Conservation (phyloP, 1,140 invertebrate genomes). For the Trichonephila clavipes region DNA sequence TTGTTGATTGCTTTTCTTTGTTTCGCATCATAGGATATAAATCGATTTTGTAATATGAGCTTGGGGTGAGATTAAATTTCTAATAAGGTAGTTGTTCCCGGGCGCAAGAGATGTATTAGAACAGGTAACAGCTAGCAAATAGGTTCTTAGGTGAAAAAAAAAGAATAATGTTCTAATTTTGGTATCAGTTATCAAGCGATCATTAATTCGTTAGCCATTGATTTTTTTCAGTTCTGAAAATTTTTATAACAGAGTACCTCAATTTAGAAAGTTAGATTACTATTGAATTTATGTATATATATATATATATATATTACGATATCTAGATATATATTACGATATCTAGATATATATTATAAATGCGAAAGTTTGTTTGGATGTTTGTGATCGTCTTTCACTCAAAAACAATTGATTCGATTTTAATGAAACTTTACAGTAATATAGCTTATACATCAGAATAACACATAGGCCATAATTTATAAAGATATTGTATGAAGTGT, state of each 20-base stretch:
- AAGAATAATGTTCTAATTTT: not conserved
- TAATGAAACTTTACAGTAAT: no score
- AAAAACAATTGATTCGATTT: no score
- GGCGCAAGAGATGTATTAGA: not conserved
- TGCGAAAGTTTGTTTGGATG: no score
- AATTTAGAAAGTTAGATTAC: not conserved
- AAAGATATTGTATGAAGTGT: no score
- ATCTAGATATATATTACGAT: no score
- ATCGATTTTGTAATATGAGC: conserved; percentile 29
- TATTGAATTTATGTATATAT: no score
- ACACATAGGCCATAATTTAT: no score
- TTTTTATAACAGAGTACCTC: not conserved
- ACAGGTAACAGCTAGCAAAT: not conserved
- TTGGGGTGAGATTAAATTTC: not conserved
- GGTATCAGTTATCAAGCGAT: not conserved
- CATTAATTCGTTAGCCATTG: not conserved
- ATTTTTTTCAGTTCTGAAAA: not conserved
- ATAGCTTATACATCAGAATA: no score
- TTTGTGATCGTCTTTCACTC: no score
- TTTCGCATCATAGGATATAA: not conserved
- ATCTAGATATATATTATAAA: no score
- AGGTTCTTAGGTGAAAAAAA: not conserved
- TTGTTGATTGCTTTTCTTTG: conserved; percentile 29
- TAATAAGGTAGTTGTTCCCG: not conserved
- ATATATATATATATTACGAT: no score